Conservation (phyloP, 30 jellyfish, hydroid and myxozoan genomes). For the Cassiopea xamachana region DNA sequence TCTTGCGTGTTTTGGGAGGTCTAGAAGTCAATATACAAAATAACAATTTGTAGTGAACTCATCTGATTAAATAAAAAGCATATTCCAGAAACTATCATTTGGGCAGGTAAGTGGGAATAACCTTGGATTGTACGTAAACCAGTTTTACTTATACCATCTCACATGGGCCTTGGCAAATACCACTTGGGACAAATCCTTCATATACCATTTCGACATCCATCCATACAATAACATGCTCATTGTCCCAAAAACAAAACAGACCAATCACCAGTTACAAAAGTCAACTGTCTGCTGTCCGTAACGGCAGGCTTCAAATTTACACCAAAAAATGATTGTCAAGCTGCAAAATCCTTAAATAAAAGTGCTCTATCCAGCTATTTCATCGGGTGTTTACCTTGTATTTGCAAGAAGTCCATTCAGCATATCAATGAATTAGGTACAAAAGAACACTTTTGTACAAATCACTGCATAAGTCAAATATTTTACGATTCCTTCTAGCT, state of each 20-base stretch:
- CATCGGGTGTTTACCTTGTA: not conserved
- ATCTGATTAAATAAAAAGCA: not conserved
- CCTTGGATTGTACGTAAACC: not conserved
- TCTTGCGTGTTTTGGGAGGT: too few relatives aligned
- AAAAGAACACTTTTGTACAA: too few relatives aligned
- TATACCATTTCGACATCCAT: not conserved
- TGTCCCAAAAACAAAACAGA: not conserved
- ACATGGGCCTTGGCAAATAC: not conserved
- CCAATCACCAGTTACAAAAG: not conserved
- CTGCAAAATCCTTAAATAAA: not conserved
- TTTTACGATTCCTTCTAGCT: too few relatives aligned
- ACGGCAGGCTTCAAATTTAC: not conserved
- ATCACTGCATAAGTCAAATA: too few relatives aligned
- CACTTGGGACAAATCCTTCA: not conserved
- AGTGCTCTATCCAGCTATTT: not conserved
- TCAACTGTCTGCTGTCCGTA: not conserved
- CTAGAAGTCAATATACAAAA: not conserved
- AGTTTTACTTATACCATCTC: not conserved
- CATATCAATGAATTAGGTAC: not conserved
- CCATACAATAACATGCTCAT: not conserved
- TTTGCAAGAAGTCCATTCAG: not conserved
- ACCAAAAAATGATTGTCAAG: not conserved
- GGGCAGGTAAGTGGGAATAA: not conserved
- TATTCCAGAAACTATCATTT: not conserved
- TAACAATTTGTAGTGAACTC: not conserved